Evolutionary conservation across 2,113 vertebrate genomes (phyloP), one percentile per base, ranked within the genome.

Genomic region (Pyxicephalus adspersus): DNA sequence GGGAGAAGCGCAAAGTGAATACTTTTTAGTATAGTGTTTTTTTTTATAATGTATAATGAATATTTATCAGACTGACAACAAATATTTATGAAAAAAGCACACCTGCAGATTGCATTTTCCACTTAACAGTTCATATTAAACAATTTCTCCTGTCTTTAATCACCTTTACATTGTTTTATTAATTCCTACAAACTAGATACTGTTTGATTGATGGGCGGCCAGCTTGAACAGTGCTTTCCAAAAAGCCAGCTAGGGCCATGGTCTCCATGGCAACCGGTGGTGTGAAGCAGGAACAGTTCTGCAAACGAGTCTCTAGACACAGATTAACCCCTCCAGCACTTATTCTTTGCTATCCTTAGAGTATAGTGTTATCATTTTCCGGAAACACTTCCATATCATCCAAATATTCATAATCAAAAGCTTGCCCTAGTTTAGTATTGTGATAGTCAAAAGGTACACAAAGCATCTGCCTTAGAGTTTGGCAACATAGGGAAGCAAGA

Each of bases 171-270:
- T 28, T 57, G 26, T 63, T 77, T 77, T 77, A 77, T 64, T 83
- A 83, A 77, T 82, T 82, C 80, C 63, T 22, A 82, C 80, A 82
- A 82, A 76, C 81, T 77, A 58, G n/a, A 28, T 25, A 25, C 51
- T 86, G 89, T 87, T 61, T 94, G 94, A 94, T 94, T 94, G 93
- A 94, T 92, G 89, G 92, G 91, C 92, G 89, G 91, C 93, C 91
- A 91, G 92, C 92, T 94, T 92, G 94, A 93, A 94, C 93, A 91
- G 28, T 64, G 91, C 91, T 89, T 92, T 75, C 29, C 91, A 89
- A 89, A 92, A 93, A 94, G 93, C 91, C 88, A 91, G 91, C 55
- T 26, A 73, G 76, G 83, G 82, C 65, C 73, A 68, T 65, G 78
- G 84, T 85, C 73, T 25, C 77, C 82, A 81, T 85, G 66, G 85